A percentile compares a stretch with the other conserved stretches of the same genome.
Conservation (phyloP, 2,797 vertebrate species). For the Xiphorhynchus erythropygius region DNA sequence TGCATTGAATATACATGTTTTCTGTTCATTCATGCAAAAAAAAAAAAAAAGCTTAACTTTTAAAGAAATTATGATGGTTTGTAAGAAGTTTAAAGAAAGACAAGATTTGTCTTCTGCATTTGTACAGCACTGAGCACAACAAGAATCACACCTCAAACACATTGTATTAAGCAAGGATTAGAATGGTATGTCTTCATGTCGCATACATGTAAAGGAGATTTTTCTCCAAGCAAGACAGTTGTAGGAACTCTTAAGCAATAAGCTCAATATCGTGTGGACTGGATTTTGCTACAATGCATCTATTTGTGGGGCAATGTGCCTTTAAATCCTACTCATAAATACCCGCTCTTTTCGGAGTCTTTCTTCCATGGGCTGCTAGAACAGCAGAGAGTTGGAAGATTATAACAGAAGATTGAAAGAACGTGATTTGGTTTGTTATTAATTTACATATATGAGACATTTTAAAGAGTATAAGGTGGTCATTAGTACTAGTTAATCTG, state of each 20-base stretch:
- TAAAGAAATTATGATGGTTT: constrained; percentile 15
- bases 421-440: background rate
- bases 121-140: background rate
- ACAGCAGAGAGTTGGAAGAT: background rate
- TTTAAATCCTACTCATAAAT: constrained; percentile 4
- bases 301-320: background rate
- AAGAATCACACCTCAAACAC: background rate
- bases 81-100: constrained; percentile 15
- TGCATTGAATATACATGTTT: constrained; percentile 45
- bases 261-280: background rate
- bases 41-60: background rate
- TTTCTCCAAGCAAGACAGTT: constrained; percentile 4
- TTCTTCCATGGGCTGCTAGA: background rate
- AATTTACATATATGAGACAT: background rate
- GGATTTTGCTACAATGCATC: constrained; percentile 8
- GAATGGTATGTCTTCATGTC: background rate
- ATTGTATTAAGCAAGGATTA: background rate
- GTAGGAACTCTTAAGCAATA: background rate
- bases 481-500: background rate
- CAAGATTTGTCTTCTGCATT: background rate
- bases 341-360: background rate
- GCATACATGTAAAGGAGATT: background rate
- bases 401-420: background rate
- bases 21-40: constrained; percentile 4
- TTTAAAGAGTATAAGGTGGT: background rate